Percentiles rank a stretch among this genome's conserved stretches.
These are phyloP conservation scores for Nephrotoma appendiculata DNA, from an alignment of 2,888 invertebrate genomes.

Conservation along the genomic window DNA sequence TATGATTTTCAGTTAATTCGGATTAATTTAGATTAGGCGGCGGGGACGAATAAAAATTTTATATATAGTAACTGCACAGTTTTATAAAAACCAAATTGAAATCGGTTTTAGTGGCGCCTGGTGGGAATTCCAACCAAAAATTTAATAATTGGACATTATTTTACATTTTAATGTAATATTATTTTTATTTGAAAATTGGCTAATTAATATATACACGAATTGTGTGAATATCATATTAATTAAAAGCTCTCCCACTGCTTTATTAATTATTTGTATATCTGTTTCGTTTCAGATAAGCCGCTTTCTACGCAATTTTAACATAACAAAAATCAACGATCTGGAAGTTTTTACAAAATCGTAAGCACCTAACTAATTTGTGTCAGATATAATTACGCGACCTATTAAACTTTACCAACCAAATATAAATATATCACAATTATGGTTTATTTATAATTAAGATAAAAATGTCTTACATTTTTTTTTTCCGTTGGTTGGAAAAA, in stretches of 20 bases:
- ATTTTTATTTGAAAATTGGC: too few species aligned
- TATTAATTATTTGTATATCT: constrained; percentile 8
- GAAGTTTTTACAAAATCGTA: constrained; percentile 53
- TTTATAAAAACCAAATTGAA: too few species aligned
- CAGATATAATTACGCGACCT: background rate
- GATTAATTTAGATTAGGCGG: too few species aligned
- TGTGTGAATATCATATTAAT: background rate
- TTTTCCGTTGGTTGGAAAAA: background rate
- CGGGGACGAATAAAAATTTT: too few species aligned
- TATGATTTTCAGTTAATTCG: too few species aligned
- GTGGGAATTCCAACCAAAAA: too few species aligned
- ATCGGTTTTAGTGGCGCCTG: too few species aligned
- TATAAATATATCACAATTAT: background rate
- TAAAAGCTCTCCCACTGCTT: background rate
- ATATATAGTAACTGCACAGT: too few species aligned
- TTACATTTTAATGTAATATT: too few species aligned
- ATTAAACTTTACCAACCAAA: background rate
- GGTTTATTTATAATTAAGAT: background rate
- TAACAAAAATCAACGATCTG: constrained; percentile 47
- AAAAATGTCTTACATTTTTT: background rate
- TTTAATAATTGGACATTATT: too few species aligned
- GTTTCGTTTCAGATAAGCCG: constrained; percentile 43
- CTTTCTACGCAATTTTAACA: constrained; percentile 48
- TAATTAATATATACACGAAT: too few species aligned
- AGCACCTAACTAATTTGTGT: constrained; percentile 20